Base-by-base conservation (phyloP, 2,113 vertebrate species). In the Coracopsis vasa region DNA sequence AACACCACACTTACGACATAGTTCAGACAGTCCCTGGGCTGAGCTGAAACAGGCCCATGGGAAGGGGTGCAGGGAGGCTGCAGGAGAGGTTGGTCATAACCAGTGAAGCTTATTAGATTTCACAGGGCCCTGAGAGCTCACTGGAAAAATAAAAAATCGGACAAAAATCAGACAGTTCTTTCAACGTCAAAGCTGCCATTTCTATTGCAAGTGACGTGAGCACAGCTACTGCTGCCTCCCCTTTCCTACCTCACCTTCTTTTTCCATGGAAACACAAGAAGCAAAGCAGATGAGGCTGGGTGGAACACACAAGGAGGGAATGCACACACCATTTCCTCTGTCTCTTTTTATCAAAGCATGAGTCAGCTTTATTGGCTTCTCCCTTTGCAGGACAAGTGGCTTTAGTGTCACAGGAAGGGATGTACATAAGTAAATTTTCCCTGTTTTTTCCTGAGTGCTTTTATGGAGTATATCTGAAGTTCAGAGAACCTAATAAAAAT, bases 1-100 rank as follows among this genome's bases (percentile, higher is more conserved):
- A 24, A 16, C 18, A 78, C 15, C 19, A 28, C 9, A 25, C 4
- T 9, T 86, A 21, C 0, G 7, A 15, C 0, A 4, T 10, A 23
- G 8, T 29, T 66, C n/a, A 51, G 19, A 41, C 13, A 65, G 14
- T 24, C 25, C 33, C 31, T 2, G 6, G 4, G 29, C 0, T 45
- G 48, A 77, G 44, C 23, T 50, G 25, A 65, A 80, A 65, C 16
- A 16, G 14, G 2, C 20, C 9, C 29, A 39, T 3, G 15, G 16
- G 9, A 27, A 71, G 4, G 9, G 14, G 4, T 69, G 16, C 39
- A 45, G 8, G 14, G 33, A 56, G 21, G 24, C 19, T 71, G 31
- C 18, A 58, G 31, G 33, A 33, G 25, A 62, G 27, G 19, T 6
- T 16, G 16, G 5, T 54, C 14, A 9, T 33, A 44, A 8, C 3